Conservation (phyloP, 2,888 invertebrate species). For the Campoletis raptor region DNA sequence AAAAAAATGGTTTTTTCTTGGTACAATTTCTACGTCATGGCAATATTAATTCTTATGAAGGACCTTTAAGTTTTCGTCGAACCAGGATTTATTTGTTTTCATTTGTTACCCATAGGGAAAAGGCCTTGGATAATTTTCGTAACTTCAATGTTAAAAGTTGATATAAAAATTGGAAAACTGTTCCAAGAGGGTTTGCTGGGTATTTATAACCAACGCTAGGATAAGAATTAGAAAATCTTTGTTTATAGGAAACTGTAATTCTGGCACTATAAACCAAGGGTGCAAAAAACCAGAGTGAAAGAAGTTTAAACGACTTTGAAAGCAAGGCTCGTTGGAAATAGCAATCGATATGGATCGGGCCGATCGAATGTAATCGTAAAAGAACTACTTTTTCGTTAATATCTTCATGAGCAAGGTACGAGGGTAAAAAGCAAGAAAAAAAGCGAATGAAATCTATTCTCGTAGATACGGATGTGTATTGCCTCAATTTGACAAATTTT, state of each 20-base stretch:
- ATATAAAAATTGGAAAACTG: no score
- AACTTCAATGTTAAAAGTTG: no score
- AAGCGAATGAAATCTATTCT: neutral
- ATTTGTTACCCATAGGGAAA: no score
- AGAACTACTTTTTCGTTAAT: neutral
- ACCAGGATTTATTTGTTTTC: no score
- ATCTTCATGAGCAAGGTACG: neutral
- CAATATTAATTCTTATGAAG: neutral
- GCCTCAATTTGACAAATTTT: slow-evolving; percentile 42
- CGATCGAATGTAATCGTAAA: neutral
- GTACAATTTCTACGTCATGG: neutral
- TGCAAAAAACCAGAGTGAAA: no score
- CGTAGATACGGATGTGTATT: neutral
- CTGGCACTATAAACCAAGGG: no score
- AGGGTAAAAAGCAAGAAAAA: neutral
- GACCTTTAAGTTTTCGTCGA: no score
- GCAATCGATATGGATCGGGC: neutral
- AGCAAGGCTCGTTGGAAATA: neutral
- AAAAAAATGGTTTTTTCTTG: neutral
- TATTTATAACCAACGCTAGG: no score
- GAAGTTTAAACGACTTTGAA: neutral
- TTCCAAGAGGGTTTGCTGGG: no score
- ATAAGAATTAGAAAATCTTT: no score
- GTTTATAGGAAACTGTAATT: no score
- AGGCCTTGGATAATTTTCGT: no score